Evolutionary conservation across 2,113 vertebrate species (phyloP), one percentile per base, ranked within the genome.

Genomic region (Aptenodytes patagonicus): DNA sequence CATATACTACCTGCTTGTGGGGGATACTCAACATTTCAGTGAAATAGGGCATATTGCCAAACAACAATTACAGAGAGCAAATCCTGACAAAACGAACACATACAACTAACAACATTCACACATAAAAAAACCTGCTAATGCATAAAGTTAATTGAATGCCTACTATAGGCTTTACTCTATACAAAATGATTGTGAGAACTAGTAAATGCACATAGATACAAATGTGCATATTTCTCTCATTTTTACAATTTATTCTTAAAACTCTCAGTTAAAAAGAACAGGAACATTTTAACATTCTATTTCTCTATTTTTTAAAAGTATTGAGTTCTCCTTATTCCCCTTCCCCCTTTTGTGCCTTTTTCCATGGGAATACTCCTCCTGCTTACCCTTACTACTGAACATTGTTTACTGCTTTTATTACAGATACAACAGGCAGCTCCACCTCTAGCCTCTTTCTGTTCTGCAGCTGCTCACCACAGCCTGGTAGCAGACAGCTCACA

Each of bases 371-470:
- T 4, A 9, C 3, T 40, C 4, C 22, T 18, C 15, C 17, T 13
- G 22, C 26, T 44, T 1, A 0, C 5, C 25, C 47, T 42, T 19
- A 17, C 15, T 11, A 19, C 9, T 2, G 3, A 25, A 2, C 0
- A 11, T 4, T 5, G 0, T 22, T 51, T 4, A 4, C 10, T 3
- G 1, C 4, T 55, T 10, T 29, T 5, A 3, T 10, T 10, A 4
- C 15, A 18, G 10, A 0, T 3, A 8, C 12, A 10, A 7, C 20
- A 20, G 1, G 17, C 24, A 85, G 26, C 49, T 31, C 49, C 14
- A 0, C 17, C 22, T 14, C 42, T 1, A 9, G 3, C 6, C 44
- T 34, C 19, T 1, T 7, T 0, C n/a, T 25, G 8, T 0, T 1
- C 55, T 7, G 11, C 34, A 13, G 3, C 4, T 0, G 4, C 32